phyloP scores from a whole-genome alignment of 2,113 vertebrate genomes.

The Hiodon tergisus region DNA sequence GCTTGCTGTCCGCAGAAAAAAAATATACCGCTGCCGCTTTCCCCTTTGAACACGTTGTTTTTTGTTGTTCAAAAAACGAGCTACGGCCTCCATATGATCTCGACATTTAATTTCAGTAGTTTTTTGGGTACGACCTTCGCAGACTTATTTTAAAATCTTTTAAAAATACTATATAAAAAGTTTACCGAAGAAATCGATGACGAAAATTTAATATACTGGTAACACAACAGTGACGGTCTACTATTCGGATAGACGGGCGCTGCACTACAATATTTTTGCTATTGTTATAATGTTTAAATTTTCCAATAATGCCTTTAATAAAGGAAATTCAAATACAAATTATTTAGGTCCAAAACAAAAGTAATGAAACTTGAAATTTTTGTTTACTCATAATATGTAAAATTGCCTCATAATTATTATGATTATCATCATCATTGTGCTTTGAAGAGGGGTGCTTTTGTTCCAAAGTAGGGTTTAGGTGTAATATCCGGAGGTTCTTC shows the following conservation, averaged over 20 bases:
- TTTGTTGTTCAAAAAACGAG: neutral
- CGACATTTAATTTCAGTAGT: conserved; percentile 1
- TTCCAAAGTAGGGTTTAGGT: conserved; percentile 55
- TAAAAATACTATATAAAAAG: neutral
- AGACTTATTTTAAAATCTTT: neutral
- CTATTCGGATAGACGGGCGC: conserved; percentile 13
- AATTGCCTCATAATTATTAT: conserved; percentile 1
- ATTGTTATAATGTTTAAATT: conserved; percentile 23
- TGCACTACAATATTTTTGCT: conserved; percentile 17
- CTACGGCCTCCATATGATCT: neutral
- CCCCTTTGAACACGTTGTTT: conserved; percentile 7
- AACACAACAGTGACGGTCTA: neutral
- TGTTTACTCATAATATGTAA: neutral
- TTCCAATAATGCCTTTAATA: conserved; percentile 20
- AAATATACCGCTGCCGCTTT: conserved; percentile 11
- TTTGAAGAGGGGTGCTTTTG: conserved; percentile 40
- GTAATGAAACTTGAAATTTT: neutral
- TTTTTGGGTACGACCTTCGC: conserved; percentile 10
- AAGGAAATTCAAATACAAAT: conserved; percentile 15
- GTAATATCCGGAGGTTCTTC: conserved; percentile 61
- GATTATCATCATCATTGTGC: conserved; percentile 8
- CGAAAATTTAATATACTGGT: conserved; percentile 2
- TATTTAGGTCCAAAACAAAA: conserved; percentile 16
- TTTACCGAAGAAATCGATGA: conserved; percentile 7
- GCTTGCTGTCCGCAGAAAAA: conserved; percentile 14